These are phyloP conservation scores for Disparrhopalites patrizii DNA, from an alignment of 2,888 invertebrate species.

Conservation along the genomic window DNA sequence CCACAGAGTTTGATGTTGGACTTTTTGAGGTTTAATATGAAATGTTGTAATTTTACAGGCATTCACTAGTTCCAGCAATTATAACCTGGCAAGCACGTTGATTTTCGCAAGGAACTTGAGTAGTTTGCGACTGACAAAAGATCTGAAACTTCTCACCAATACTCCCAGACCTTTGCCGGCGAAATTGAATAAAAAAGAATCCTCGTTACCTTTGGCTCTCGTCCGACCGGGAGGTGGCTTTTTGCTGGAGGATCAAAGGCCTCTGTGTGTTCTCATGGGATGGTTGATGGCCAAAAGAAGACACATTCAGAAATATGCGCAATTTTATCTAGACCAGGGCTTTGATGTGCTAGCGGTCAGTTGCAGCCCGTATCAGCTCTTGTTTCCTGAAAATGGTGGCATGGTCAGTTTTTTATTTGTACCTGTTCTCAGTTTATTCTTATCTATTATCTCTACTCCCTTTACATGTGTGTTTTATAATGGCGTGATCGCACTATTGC, in stretches of 20 bases:
- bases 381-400: conserved; percentile 79
- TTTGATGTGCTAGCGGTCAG: conserved; percentile 78
- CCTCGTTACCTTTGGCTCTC: conserved; percentile 6
- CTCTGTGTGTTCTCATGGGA: conserved; percentile 72
- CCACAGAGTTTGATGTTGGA: too few species aligned
- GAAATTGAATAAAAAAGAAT: conserved; percentile 2
- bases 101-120: background rate
- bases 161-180: conserved; percentile 14
- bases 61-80: too few species aligned
- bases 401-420: conserved; percentile 57
- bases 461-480: background rate
- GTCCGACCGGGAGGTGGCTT: conserved; percentile 12
- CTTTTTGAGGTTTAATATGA: too few species aligned
- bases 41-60: too few species aligned
- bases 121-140: conserved; percentile 10
- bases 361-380: conserved; percentile 76
- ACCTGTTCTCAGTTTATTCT: background rate
- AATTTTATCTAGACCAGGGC: conserved; percentile 71
- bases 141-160: conserved; percentile 3
- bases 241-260: conserved; percentile 52
- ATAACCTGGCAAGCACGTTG: too few species aligned
- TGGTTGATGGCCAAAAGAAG: conserved; percentile 81
- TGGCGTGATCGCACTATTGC: too few species aligned
- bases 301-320: conserved; percentile 77
- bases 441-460: background rate